A percentile compares a stretch with the other conserved stretches of the same genome.
Evolutionary conservation across 2,113 vertebrate genomes (phyloP).

Genomic region (Pygoscelis adeliae): DNA sequence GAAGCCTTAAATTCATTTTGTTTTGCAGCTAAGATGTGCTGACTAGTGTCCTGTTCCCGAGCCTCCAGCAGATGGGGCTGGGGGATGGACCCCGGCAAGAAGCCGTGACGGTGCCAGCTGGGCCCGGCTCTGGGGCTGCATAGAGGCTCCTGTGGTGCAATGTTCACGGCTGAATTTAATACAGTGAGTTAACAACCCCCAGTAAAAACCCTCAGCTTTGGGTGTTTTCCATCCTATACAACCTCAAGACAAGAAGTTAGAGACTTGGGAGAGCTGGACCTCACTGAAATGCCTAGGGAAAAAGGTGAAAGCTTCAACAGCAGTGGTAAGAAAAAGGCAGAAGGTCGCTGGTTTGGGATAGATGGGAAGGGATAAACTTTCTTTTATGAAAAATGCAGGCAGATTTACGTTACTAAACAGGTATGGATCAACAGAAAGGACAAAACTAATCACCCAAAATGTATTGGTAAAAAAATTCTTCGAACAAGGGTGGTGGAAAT

Average conservation of each 20-base stretch:
- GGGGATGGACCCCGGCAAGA: not conserved
- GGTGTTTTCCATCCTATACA: not conserved
- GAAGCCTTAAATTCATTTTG: not conserved
- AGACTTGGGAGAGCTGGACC: not conserved
- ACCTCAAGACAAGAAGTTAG: not conserved
- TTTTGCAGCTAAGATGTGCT: not conserved
- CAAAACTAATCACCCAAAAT: not conserved
- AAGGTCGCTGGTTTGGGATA: not conserved
- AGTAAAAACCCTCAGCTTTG: not conserved
- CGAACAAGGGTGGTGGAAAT: not conserved
- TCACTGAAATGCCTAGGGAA: not conserved
- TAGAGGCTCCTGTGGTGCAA: not conserved
- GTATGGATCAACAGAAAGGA: not conserved
- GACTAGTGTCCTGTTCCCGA: not conserved
- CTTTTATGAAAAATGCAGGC: not conserved
- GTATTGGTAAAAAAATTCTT: not conserved
- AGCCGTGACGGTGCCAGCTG: not conserved
- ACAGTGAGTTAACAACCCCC: not conserved
- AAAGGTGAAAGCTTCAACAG: not conserved
- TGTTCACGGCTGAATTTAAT: not conserved
- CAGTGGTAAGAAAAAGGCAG: not conserved
- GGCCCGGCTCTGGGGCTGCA: accelerated
- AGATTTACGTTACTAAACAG: not conserved
- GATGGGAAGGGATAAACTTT: not conserved
- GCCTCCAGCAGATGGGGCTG: not conserved